A percentile compares a stretch with the other conserved stretches of the same genome.
phyloP scores from a whole-genome alignment of 2,797 vertebrate genomes.

The Xiphophorus birchmanni region DNA sequence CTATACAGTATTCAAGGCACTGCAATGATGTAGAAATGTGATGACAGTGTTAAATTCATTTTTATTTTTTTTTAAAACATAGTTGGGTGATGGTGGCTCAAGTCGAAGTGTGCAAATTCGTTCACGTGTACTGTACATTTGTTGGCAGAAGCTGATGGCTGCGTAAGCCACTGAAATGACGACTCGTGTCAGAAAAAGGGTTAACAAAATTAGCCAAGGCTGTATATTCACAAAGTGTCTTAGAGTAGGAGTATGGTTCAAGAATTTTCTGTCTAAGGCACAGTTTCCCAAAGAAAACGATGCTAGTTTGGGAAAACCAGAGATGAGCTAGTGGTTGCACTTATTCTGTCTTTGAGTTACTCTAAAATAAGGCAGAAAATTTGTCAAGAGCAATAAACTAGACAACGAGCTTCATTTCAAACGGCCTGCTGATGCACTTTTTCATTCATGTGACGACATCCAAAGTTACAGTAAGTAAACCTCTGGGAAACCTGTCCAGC shows the following conservation, averaged over 20 bases:
- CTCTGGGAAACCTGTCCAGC: slow-evolving; percentile 53
- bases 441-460: slow-evolving; percentile 40
- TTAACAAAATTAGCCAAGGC: slow-evolving; percentile 45
- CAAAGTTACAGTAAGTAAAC: slow-evolving; percentile 35
- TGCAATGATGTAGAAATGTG: slow-evolving; percentile 75
- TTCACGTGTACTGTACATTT: slow-evolving; percentile 70
- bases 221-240: slow-evolving; percentile 48
- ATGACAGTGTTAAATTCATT: slow-evolving; percentile 51
- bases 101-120: slow-evolving; percentile 70
- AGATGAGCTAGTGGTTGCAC: slow-evolving; percentile 16
- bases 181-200: slow-evolving; percentile 33
- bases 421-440: slow-evolving; percentile 11
- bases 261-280: slow-evolving; percentile 48
- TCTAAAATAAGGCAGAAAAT: slow-evolving; percentile 34
- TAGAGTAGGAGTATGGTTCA: slow-evolving; percentile 51
- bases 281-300: slow-evolving; percentile 52
- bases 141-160: slow-evolving; percentile 73
- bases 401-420: slow-evolving; percentile 5
- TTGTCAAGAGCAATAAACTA: slow-evolving; percentile 24
- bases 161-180: slow-evolving; percentile 50
- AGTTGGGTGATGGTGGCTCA: slow-evolving; percentile 43
- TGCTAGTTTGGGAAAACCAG: slow-evolving; percentile 21
- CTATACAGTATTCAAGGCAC: slow-evolving; percentile 80
- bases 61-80: slow-evolving; percentile 38
- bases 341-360: slow-evolving; percentile 26